Percentiles rank a stretch among this genome's conserved stretches.
These are phyloP conservation scores for Solenodon paradoxus DNA, from an alignment of 2,113 vertebrate genomes.

Conservation along the genomic window DNA sequence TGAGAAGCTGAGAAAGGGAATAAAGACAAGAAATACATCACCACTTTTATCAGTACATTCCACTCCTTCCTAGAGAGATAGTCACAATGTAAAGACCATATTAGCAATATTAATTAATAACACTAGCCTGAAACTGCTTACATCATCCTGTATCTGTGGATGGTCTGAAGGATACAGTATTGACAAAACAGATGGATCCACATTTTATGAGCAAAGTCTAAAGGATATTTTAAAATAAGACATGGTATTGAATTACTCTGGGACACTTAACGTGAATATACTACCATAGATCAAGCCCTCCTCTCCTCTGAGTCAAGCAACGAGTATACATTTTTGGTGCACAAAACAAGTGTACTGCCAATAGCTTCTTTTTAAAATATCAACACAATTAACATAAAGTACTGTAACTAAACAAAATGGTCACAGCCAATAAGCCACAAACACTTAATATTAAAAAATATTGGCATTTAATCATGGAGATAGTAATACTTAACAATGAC, in stretches of 20 bases:
- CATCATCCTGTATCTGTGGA: neutral
- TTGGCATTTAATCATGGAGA: constrained; percentile 17
- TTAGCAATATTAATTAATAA: neutral
- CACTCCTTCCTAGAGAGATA: neutral
- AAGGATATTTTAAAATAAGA: neutral
- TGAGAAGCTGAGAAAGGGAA: neutral
- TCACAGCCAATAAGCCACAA: constrained; percentile 23
- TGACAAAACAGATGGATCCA: neutral
- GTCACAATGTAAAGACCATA: neutral
- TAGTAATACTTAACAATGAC: neutral
- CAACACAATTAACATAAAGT: neutral
- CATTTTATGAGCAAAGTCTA: constrained; percentile 50
- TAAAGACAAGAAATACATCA: neutral
- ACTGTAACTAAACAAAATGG: neutral
- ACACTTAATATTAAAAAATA: constrained; percentile 39
- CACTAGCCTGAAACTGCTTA: neutral
- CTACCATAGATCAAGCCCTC: neutral
- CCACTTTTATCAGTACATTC: neutral
- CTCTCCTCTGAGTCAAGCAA: neutral
- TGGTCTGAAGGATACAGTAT: neutral
- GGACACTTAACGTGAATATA: neutral
- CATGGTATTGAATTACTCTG: neutral
- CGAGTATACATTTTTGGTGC: neutral
- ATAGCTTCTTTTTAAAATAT: constrained; percentile 39
- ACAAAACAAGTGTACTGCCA: neutral